phyloP scores from a whole-genome alignment of 2,797 vertebrate species.

The Salmo trutta region DNA sequence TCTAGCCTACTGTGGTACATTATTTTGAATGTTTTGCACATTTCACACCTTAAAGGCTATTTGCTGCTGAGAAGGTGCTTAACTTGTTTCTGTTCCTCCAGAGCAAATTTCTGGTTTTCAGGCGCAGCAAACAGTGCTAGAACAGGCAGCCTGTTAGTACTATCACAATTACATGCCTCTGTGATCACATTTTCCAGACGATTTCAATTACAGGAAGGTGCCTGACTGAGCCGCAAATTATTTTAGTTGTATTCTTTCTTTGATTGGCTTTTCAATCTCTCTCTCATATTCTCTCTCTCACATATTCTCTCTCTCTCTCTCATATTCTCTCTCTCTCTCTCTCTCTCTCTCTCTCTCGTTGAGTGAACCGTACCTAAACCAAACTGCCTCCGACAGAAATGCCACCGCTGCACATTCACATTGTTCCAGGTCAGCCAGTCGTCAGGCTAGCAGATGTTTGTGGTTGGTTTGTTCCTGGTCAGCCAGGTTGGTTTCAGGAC shows the following conservation, averaged over 20 bases:
- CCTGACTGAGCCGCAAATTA: no score
- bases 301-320: neutral
- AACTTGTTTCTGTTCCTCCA: conserved; percentile 51
- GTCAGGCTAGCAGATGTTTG: conserved; percentile 56
- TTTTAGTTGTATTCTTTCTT: neutral
- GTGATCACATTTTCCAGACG: no score
- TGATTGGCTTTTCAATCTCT: conserved; percentile 8
- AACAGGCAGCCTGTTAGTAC: conserved; percentile 54
- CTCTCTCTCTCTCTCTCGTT: neutral
- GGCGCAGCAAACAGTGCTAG: conserved; percentile 41
- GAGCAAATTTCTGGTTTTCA: conserved; percentile 26
- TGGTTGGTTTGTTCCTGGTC: conserved; percentile 18
- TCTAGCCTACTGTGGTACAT: conserved; percentile 19
- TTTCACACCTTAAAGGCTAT: conserved; percentile 53
- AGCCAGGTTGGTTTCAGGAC: conserved; percentile 32
- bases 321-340: neutral
- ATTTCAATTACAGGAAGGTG: no score
- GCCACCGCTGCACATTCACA: conserved; percentile 31
- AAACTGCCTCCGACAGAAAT: conserved; percentile 24
- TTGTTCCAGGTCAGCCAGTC: conserved; percentile 37
- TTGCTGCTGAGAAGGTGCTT: conserved; percentile 29
- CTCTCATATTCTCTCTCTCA: no score
- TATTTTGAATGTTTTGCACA: conserved; percentile 55
- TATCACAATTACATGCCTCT: no score
- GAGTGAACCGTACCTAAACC: conserved; percentile 47